phyloP scores from a whole-genome alignment of 2,888 invertebrate genomes.

The Stenichneumon culpator region DNA sequence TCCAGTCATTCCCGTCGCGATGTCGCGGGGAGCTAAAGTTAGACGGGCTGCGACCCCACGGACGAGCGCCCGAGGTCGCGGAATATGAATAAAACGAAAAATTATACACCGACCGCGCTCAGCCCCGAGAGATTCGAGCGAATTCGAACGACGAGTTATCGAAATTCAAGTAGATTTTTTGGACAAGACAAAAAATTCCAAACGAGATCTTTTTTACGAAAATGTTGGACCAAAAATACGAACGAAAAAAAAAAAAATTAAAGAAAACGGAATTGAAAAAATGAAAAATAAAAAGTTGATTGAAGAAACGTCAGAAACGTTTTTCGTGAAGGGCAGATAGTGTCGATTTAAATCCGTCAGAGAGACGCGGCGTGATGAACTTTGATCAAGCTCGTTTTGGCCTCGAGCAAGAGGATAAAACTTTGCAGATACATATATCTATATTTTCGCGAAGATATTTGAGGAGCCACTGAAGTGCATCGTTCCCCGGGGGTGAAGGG shows the following conservation, averaged over 20 bases:
- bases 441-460: conserved; percentile 48
- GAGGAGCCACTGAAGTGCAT: conserved; percentile 45
- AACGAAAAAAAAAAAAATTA: background rate
- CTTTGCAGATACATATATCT: conserved; percentile 20
- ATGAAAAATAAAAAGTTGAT: background rate
- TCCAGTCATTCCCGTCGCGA: conserved; percentile 21
- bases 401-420: background rate
- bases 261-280: background rate
- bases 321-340: background rate
- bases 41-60: conserved; percentile 65
- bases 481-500: background rate
- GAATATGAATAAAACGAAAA: conserved; percentile 50
- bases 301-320: background rate
- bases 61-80: conserved; percentile 57
- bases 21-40: conserved; percentile 66
- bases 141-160: background rate
- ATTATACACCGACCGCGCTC: background rate
- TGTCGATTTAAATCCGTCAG: conserved; percentile 16
- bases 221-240: background rate
- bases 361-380: background rate
- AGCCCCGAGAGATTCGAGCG: background rate
- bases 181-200: background rate
- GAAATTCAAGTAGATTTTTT: background rate
- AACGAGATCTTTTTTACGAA: background rate
- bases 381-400: conserved; percentile 15